phyloP scores from a whole-genome alignment of 2,888 invertebrate species.

The Mythimna lalbum region DNA sequence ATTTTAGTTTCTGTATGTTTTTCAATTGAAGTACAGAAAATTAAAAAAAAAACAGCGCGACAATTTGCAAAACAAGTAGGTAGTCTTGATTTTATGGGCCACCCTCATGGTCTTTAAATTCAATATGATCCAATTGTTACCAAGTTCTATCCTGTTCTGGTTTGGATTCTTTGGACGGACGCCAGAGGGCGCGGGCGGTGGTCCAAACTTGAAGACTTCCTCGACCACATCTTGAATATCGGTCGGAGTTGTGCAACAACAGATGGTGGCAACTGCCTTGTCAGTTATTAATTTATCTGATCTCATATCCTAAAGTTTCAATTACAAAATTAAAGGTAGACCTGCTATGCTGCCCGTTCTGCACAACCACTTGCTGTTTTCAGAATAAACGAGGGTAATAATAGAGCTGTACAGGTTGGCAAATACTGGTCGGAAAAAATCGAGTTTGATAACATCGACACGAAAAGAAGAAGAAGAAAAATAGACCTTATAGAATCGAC shows the following conservation, averaged over 20 bases:
- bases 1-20: neutral
- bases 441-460: no score
- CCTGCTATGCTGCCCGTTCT: no score
- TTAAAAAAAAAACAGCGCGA: neutral
- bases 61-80: neutral
- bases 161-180: conserved; percentile 38
- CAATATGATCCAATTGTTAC: conserved; percentile 36
- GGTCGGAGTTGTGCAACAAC: conserved; percentile 50
- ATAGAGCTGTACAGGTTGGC: no score
- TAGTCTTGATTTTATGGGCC: neutral
- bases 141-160: conserved; percentile 41
- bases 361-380: no score
- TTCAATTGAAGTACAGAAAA: neutral
- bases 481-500: no score
- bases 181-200: conserved; percentile 43
- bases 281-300: conserved; percentile 46
- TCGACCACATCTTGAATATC: conserved; percentile 41
- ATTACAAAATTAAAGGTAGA: no score
- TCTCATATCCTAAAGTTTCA: conserved; percentile 29
- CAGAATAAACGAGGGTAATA: no score
- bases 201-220: conserved; percentile 38
- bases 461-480: no score
- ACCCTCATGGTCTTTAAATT: no score
- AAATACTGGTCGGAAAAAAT: no score
- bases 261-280: conserved; percentile 40